Evolutionary conservation across 2,888 invertebrate species (phyloP), one percentile per base, ranked within the genome.

Genomic region (Helobdella robusta): DNA sequence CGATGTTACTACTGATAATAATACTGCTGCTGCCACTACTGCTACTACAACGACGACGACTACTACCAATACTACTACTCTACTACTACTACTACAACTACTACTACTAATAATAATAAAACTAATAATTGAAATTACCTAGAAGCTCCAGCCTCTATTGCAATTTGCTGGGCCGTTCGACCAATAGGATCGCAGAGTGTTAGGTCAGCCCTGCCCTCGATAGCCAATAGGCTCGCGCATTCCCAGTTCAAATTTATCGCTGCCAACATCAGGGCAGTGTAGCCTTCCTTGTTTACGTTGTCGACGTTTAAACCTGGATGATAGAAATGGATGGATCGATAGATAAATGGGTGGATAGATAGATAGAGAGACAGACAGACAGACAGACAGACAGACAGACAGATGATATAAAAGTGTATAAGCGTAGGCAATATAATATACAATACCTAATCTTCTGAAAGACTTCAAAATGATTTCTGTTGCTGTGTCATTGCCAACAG

Each of bases 231-330:
- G 63, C 74, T 71, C 8, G 77, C 76, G 65, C 77, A 77, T 25
- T 75, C 73, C 32, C 75, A 72, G 67, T 73, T 72, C 8, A 75
- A 75, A 50, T 74, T 72, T 36, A 72, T 75, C n/a, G 77, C 74
- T 2, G 78, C 75, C 44, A 74, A 71, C 6, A 75, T 71, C 0
- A 78, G 70, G 15, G 78, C 76, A 0, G 78, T 76, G 69, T 73
- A 72, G 2, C 78, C 78, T 1, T 74, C 74, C 48, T 74, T 72
- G 70, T 77, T 77, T 11, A 67, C 69, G 48, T 74, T 74, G 67
- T 78, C 78, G 5, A 78, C 74, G 54, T 73, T 72, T 28, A 78
- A 70, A 0, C 78, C 78, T n/a, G n/a, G n/a, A n/a, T n/a, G n/a
- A 52, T 23, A n/a, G 25, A 3, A 15, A n/a, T n/a, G n/a, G n/a